phyloP scores from a whole-genome alignment of 2,113 vertebrate species.

The Nipponia nippon region DNA sequence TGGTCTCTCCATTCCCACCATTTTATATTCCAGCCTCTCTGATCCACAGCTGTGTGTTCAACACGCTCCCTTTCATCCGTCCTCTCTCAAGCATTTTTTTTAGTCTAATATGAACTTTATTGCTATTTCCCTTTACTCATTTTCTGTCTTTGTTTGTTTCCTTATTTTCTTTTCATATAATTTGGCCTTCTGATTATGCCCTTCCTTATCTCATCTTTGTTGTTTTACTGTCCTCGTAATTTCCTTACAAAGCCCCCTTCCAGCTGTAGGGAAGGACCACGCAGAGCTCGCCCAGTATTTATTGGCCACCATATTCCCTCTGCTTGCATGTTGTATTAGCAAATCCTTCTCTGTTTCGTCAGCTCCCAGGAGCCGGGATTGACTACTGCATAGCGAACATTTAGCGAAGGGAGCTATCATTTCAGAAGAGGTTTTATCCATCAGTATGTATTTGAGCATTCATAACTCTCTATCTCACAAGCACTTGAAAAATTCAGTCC shows the following conservation, averaged over 20 bases:
- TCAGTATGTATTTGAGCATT: not conserved
- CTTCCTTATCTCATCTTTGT: not conserved
- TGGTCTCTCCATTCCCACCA: not conserved
- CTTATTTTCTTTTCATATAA: not conserved
- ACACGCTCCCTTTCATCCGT: not conserved
- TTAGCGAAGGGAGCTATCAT: not conserved
- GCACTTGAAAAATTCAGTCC: not conserved
- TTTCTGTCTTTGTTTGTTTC: not conserved
- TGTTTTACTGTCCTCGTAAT: not conserved
- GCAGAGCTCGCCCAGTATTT: not conserved
- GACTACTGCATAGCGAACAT: rapidly evolving
- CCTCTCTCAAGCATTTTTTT: not conserved
- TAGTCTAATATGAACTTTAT: not conserved
- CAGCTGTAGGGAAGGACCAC: not conserved
- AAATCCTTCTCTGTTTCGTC: not conserved
- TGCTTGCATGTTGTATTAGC: not conserved
- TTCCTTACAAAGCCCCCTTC: not conserved
- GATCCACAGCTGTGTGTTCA: not conserved
- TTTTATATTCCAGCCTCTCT: not conserved
- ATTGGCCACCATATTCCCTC: not conserved
- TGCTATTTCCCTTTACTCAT: not conserved
- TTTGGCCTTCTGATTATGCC: not conserved
- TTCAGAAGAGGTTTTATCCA: not conserved
- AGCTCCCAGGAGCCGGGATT: not conserved
- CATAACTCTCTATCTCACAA: not conserved